A percentile compares a stretch with the other conserved stretches of the same genome.
Evolutionary conservation across 2,113 vertebrate genomes (phyloP).

Genomic region (Prunella fulvescens): DNA sequence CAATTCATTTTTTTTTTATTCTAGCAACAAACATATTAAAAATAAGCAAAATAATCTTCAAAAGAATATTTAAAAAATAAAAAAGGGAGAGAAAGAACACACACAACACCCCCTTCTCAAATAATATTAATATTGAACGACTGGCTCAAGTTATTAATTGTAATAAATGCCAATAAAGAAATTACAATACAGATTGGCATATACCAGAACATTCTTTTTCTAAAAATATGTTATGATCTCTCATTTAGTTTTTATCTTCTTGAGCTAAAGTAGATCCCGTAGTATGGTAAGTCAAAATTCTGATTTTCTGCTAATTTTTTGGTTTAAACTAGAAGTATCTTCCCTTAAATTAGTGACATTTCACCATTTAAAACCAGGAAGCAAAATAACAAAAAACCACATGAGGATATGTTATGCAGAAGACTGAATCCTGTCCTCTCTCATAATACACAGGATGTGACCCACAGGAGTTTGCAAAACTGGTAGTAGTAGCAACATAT

Average conservation of each 20-base stretch:
- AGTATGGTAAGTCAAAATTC: background rate
- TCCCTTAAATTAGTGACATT: background rate
- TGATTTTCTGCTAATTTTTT: background rate
- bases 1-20: background rate
- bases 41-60: background rate
- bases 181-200: background rate
- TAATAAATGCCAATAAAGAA: background rate
- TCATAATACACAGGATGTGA: background rate
- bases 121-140: background rate
- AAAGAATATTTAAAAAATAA: background rate
- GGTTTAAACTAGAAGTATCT: background rate
- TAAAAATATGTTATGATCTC: background rate
- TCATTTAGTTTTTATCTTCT: background rate
- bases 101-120: background rate
- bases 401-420: background rate
- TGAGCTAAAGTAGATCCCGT: background rate
- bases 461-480: background rate
- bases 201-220: background rate
- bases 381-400: background rate
- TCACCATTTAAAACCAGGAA: background rate
- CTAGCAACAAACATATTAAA: background rate
- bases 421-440: background rate
- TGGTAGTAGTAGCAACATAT: background rate
- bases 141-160: background rate
- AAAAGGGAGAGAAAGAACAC: background rate